phyloP scores from a whole-genome alignment of 2,888 invertebrate species.

The Temnothorax unifasciatus region DNA sequence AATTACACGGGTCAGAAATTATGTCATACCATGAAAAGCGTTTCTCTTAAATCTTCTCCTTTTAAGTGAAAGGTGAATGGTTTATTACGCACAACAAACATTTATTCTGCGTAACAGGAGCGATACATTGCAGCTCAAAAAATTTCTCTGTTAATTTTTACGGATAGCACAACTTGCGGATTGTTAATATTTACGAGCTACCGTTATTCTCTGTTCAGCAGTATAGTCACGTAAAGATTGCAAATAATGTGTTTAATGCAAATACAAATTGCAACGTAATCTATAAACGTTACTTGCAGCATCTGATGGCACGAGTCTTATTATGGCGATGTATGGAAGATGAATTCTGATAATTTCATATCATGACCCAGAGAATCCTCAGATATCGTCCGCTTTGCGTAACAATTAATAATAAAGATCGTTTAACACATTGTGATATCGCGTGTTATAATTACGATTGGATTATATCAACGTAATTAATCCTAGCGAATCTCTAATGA shows the following conservation, averaged over 20 bases:
- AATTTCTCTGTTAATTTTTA: slow-evolving; percentile 28
- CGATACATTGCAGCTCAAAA: neutral
- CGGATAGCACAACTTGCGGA: neutral
- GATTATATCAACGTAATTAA: neutral
- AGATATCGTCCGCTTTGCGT: slow-evolving; percentile 9
- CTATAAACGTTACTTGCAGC: slow-evolving; percentile 24
- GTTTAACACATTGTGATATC: no score
- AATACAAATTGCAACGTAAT: slow-evolving; percentile 20
- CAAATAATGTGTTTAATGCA: neutral
- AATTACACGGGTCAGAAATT: neutral
- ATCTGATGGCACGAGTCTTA: neutral
- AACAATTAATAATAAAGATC: no score
- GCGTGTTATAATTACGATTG: no score
- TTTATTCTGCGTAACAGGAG: slow-evolving; percentile 36
- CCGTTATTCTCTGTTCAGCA: neutral
- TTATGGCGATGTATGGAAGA: slow-evolving; percentile 31
- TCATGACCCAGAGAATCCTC: slow-evolving; percentile 28
- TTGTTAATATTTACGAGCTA: neutral
- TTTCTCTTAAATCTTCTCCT: slow-evolving; percentile 7
- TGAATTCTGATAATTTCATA: slow-evolving; percentile 43
- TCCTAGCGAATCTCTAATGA: neutral
- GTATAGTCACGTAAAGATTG: neutral
- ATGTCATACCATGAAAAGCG: neutral
- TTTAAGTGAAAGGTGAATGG: slow-evolving; percentile 48
- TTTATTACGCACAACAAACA: slow-evolving; percentile 37